Base-by-base conservation (phyloP, 1,140 invertebrate species). In the Apis laboriosa region DNA sequence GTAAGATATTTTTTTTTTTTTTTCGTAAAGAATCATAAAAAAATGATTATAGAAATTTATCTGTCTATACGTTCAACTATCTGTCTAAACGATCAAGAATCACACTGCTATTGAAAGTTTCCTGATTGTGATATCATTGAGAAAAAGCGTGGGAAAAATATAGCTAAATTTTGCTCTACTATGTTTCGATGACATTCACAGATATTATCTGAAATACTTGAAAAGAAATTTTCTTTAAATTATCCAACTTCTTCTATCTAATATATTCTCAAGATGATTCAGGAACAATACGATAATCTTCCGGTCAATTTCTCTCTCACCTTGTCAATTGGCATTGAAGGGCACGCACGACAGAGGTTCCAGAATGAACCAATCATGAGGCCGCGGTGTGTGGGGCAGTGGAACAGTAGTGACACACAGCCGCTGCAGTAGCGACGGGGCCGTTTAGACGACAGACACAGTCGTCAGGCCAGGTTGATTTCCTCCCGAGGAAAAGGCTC, bases 361-460 rank as follows among this genome's bases (percentile, higher is more conserved):
- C 97, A 98, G 95, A 98, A 98, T 96, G 97, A 98, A 95, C 97
- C 97, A 95, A 98, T 98, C 97, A 98, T 98, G 94, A 95, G 95
- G 94, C 92, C 92, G 92, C 88, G 88, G 88, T 93, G 90, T 93
- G 85, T 93, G 90, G 91, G 93, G 92, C 93, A 93, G 93, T 94
- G 91, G 91, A 92, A 92, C 92, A 90, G 83, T 89, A 87, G 77
- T 85, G 86, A 86, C 85, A 88, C 86, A 83, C 84, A 85, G 84
- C 70, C 84, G 86, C 87, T 86, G 49, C 43, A n/a, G n/a, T 55
- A 85, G 84, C 84, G 84, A 87, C 86, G 86, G 72, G 83, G 66
- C 77, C 77, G 86, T 88, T 85, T 53, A 43, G 68, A 80, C 77
- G 80, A 77, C 87, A 79, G 70, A 43, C 77, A 84, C 79, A 58